Evolutionary conservation across 2,113 vertebrate genomes (phyloP).

Genomic region (Oplegnathus fasciatus): DNA sequence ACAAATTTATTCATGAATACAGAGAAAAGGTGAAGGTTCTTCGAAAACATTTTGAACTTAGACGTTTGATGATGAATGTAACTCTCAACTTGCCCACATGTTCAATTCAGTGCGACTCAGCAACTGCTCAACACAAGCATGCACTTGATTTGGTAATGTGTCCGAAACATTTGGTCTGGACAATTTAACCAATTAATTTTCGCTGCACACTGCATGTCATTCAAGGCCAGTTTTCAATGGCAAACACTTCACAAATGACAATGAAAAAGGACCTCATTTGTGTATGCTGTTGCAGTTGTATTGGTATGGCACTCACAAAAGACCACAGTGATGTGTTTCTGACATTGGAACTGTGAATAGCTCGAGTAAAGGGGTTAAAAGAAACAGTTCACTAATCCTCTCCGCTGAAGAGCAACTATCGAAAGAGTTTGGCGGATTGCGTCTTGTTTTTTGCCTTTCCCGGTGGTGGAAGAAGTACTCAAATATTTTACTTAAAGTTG

Average conservation of each 20-base stretch:
- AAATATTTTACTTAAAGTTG: too few species aligned
- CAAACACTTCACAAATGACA: not conserved
- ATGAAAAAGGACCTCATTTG: not conserved
- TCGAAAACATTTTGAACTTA: not conserved
- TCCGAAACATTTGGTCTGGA: constrained; percentile 11
- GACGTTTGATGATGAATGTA: not conserved
- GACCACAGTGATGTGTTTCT: not conserved
- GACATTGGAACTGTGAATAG: too few species aligned
- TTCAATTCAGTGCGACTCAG: constrained; percentile 13
- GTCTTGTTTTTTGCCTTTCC: too few species aligned
- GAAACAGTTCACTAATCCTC: too few species aligned
- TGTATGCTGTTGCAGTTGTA: not conserved
- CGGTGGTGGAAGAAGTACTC: too few species aligned
- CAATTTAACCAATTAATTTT: not conserved
- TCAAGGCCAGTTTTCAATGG: constrained; percentile 4
- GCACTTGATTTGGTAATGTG: not conserved
- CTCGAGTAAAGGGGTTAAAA: too few species aligned
- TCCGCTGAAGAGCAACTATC: too few species aligned
- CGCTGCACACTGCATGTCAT: constrained; percentile 1
- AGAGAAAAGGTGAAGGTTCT: constrained; percentile 33
- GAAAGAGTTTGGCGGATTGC: too few species aligned
- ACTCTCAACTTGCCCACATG: not conserved
- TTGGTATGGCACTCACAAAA: not conserved
- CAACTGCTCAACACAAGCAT: not conserved
- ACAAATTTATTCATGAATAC: constrained; percentile 6